A percentile compares a stretch with the other conserved stretches of the same genome.
These are phyloP conservation scores for Ursus arctos DNA, from an alignment of 2,113 vertebrate species.

Conservation along the genomic window DNA sequence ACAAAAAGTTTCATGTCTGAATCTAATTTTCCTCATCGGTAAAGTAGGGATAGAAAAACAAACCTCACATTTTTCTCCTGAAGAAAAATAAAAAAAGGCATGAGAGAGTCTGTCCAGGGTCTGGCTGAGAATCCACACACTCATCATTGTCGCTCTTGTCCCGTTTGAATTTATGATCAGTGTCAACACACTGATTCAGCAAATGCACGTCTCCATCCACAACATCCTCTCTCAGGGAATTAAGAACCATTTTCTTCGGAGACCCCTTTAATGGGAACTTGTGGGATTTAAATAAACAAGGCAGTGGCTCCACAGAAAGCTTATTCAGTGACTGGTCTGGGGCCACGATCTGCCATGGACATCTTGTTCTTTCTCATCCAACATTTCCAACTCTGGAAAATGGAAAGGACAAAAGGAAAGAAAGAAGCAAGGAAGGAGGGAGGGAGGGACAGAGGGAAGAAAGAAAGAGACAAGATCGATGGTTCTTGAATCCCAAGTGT, in stretches of 20 bases:
- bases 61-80: background rate
- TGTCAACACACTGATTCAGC: constrained; percentile 26
- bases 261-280: background rate
- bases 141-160: constrained; percentile 56
- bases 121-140: constrained; percentile 65
- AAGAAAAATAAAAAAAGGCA: constrained; percentile 54
- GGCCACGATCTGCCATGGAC: background rate
- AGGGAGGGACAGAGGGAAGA: rapidly evolving
- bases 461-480: background rate
- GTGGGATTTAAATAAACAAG: constrained; percentile 41
- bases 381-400: background rate
- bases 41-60: constrained; percentile 52
- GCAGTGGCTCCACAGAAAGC: background rate
- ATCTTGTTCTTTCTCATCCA: background rate
- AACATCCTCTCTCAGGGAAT: background rate
- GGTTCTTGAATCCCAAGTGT: background rate
- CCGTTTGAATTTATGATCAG: constrained; percentile 54
- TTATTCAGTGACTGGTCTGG: background rate
- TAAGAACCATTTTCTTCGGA: constrained; percentile 50
- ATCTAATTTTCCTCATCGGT: constrained; percentile 27
- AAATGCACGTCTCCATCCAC: background rate
- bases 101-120: constrained; percentile 44
- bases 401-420: background rate
- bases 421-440: too few relatives aligned
- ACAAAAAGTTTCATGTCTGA: background rate